Evolutionary conservation across 2,113 vertebrate species (phyloP), one percentile per base, ranked within the genome.

Genomic region (Petromus typicus): DNA sequence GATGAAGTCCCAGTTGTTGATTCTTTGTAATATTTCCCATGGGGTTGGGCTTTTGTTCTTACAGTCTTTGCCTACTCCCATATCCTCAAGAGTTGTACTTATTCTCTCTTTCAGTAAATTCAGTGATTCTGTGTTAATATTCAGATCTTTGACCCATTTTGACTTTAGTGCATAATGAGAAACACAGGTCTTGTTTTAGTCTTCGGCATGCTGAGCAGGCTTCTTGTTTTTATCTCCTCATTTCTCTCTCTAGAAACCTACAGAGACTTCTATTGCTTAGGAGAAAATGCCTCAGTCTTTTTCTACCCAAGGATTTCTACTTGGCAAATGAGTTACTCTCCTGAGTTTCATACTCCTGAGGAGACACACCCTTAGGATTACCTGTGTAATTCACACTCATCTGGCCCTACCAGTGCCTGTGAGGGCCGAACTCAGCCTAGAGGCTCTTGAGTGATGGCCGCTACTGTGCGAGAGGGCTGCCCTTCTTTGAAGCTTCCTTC

Each of bases 401-500:
- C 11, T 57, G 64, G 45, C 59, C 81, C 79, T 17, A 1, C 64
- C 57, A 20, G 67, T 43, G 71, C 82, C 61, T 37, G 85, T 27
- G 30, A 88, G 48, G 45, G 61, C 95, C 87, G 5, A 34, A 54
- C 67, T 75, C 84, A 78, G 54, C 83, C 89, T 61, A 37, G 32
- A 82, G 7, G 17, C 43, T 69, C 66, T 81, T 85, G 87, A 73
- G 34, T 48, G n/a, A 92, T 67, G 40, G 64, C 51, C 30, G 54
- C 32, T n/a, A 85, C 69, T 84, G 69, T 12, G 1, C 23, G 22
- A 85, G 37, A 85, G 37, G 76, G 11, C 17, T 57, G 57, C 75
- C 20, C 61, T 80, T 86, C 85, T 86, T 88, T 64, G 69, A n/a
- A n/a, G 45, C 45, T 84, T 90, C 64, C 81, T 96, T 43, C 82